Evolutionary conservation across 2,113 vertebrate species (phyloP).

Genomic region (Astatotilapia flaviijosephi): DNA sequence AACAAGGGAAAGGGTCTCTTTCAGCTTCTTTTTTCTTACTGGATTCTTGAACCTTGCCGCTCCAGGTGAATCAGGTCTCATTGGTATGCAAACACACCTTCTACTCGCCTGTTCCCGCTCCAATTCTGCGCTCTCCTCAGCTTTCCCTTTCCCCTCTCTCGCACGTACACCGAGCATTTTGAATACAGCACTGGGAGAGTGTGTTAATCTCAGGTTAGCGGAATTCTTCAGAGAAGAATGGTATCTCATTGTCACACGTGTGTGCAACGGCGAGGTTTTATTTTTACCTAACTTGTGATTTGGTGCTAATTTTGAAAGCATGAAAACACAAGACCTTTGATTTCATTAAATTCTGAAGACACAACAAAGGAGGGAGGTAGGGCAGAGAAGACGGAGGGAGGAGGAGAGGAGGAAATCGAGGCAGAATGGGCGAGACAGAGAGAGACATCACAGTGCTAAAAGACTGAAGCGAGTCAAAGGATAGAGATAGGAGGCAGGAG

Average conservation of each 20-base stretch:
- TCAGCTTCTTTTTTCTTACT: neutral
- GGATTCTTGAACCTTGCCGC: conserved; percentile 18
- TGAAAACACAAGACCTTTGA: neutral
- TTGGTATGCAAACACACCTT: conserved; percentile 49
- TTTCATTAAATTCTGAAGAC: neutral
- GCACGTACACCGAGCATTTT: conserved; percentile 10
- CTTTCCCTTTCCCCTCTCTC: neutral
- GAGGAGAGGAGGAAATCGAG: neutral
- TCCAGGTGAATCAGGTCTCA: conserved; percentile 38
- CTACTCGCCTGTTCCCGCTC: neutral
- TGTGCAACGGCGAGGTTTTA: neutral
- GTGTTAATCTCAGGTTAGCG: conserved; percentile 30
- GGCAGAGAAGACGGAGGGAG: neutral
- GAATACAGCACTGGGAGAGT: neutral
- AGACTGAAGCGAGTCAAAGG: neutral
- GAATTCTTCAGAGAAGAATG: neutral
- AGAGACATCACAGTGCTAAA: neutral
- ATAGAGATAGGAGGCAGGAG: neutral
- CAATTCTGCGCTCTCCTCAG: neutral
- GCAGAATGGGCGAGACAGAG: neutral
- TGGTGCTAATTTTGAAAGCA: neutral
- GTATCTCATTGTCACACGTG: neutral
- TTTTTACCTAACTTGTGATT: neutral
- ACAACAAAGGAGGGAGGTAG: neutral
- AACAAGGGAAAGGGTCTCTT: neutral